phyloP scores from a whole-genome alignment of 2,888 invertebrate genomes.

The Drosophila testacea region DNA sequence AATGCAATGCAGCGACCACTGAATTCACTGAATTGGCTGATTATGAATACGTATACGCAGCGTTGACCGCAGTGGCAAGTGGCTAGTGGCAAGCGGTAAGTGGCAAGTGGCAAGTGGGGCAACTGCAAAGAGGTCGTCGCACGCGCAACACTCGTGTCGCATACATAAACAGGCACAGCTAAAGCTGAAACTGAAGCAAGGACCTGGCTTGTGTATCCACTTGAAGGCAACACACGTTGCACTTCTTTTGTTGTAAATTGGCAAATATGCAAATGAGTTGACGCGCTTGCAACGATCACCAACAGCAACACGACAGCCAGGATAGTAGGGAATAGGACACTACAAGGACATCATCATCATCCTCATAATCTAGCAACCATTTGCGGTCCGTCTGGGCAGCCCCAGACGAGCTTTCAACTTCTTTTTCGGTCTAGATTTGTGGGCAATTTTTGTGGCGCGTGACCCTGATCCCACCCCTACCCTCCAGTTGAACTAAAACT shows the following conservation, averaged over 20 bases:
- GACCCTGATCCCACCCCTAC: constrained; percentile 27
- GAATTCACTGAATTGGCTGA: constrained; percentile 44
- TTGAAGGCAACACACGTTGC: constrained; percentile 65
- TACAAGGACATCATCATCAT: constrained; percentile 24
- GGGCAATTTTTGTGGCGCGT: constrained; percentile 64
- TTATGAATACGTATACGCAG: constrained; percentile 75
- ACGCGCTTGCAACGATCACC: constrained; percentile 52
- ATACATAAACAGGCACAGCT: constrained; percentile 62
- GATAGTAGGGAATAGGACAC: constrained; percentile 7
- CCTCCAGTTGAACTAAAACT: neutral
- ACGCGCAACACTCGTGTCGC: constrained; percentile 62
- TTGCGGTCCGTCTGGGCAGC: constrained; percentile 46
- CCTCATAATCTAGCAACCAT: constrained; percentile 53
- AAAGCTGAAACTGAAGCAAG: constrained; percentile 4
- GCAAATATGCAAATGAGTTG: constrained; percentile 82
- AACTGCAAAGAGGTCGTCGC: constrained; percentile 58
- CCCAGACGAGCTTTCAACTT: constrained; percentile 35
- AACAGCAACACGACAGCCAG: constrained; percentile 5
- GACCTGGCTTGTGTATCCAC: constrained; percentile 17
- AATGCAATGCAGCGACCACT: constrained; percentile 20
- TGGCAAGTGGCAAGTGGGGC: constrained; percentile 20
- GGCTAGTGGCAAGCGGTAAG: constrained; percentile 9
- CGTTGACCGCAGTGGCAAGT: constrained; percentile 57
- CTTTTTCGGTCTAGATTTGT: constrained; percentile 59
- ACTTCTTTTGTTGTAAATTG: constrained; percentile 77